These are phyloP conservation scores for Megalurothrips usitatus DNA, from an alignment of 2,888 invertebrate species.

Conservation along the genomic window DNA sequence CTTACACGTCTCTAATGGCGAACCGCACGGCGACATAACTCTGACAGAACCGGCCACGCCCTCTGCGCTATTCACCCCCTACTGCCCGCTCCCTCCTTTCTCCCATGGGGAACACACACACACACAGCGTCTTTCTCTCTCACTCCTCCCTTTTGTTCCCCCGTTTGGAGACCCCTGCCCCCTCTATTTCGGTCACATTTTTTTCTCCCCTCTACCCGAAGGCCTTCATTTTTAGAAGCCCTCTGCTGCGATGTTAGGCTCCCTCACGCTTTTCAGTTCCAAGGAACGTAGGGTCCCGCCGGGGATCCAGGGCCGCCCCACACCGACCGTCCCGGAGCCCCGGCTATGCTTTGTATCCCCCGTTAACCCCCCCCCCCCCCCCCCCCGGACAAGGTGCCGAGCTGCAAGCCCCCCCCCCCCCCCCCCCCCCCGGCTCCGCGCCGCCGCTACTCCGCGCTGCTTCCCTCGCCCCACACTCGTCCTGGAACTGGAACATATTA, in stretches of 20 bases:
- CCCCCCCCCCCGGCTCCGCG: neutral
- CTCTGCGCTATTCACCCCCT: neutral
- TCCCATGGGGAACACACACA: neutral
- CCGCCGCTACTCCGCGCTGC: no score
- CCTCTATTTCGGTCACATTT: no score
- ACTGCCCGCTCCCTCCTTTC: neutral
- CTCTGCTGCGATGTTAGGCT: no score
- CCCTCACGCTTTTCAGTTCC: no score
- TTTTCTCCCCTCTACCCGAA: no score
- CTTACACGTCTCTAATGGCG: neutral
- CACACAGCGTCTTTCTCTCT: no score
- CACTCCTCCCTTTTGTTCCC: no score
- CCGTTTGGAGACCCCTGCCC: neutral
- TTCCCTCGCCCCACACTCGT: neutral
- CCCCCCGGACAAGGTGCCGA: neutral
- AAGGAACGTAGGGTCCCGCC: no score
- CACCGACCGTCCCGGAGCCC: no score
- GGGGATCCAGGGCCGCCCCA: no score
- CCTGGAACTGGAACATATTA: constrained; percentile 10
- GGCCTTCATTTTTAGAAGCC: no score
- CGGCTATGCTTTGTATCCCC: no score
- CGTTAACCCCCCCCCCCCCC: neutral
- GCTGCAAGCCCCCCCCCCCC: neutral
- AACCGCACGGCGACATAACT: neutral
- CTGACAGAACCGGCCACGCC: neutral